Percentiles rank a stretch among this genome's conserved stretches.
These are phyloP conservation scores for Bradysia coprophila DNA, from an alignment of 1,140 invertebrate species.

Conservation along the genomic window DNA sequence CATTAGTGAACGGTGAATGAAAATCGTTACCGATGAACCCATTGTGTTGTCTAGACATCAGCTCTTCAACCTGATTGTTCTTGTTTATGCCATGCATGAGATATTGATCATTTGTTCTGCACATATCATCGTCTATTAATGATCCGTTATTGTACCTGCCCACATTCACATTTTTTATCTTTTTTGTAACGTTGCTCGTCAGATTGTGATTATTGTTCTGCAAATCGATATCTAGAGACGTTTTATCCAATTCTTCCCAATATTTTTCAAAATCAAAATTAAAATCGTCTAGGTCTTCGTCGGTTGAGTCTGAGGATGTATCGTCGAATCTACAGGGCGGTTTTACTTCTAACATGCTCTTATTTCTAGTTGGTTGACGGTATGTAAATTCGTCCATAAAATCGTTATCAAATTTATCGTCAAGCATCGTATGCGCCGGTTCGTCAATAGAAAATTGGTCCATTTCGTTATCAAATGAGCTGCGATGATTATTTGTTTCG, in stretches of 20 bases:
- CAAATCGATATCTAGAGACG: background rate
- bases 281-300: slow-evolving; percentile 22
- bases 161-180: slow-evolving; percentile 22
- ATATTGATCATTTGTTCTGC: slow-evolving; percentile 20
- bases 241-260: background rate
- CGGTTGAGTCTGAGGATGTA: slow-evolving; percentile 21
- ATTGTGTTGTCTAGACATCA: background rate
- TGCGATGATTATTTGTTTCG: too few relatives aligned
- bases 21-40: background rate
- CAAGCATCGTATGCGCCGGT: slow-evolving; percentile 16
- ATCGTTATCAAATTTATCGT: slow-evolving; percentile 22
- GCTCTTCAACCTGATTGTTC: background rate
- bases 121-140: slow-evolving; percentile 22
- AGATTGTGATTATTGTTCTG: background rate
- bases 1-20: background rate
- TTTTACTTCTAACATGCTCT: slow-evolving; percentile 20
- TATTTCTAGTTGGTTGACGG: slow-evolving; percentile 14
- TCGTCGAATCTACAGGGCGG: slow-evolving; percentile 18
- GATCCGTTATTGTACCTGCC: slow-evolving; percentile 22
- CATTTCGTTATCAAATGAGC: slow-evolving; percentile 18
- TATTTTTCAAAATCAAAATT: slow-evolving; percentile 20
- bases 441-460: slow-evolving; percentile 22
- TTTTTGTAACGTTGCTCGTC: background rate
- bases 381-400: slow-evolving; percentile 1
- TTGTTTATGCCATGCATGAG: slow-evolving; percentile 14